Conservation (phyloP, 23 tunicate genomes). For the Styela plicata region DNA sequence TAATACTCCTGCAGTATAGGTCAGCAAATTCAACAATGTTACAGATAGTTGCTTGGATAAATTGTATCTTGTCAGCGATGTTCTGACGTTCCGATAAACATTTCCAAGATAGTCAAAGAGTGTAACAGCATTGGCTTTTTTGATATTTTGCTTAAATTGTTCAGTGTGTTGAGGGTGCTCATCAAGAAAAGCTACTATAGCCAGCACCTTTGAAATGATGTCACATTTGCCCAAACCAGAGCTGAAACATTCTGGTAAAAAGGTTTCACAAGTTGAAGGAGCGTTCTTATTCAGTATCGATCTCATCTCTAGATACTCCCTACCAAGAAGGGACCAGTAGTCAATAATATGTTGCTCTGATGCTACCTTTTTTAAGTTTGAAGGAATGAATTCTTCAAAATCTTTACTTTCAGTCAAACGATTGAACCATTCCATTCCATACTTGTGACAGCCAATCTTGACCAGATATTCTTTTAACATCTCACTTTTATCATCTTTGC, state of each 20-base stretch:
- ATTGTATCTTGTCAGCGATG: background rate
- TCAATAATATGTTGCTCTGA: background rate
- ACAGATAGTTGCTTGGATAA: background rate
- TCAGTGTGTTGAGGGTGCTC: background rate
- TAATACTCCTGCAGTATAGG: background rate
- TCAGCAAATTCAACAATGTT: background rate
- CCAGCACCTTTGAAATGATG: background rate
- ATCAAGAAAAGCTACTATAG: background rate
- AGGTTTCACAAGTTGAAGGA: background rate
- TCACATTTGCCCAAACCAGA: background rate
- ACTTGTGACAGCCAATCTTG: conserved; percentile 12
- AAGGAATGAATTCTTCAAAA: conserved; percentile 1
- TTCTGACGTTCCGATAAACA: background rate
- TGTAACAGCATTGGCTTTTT: background rate
- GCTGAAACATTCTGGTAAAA: background rate
- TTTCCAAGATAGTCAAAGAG: background rate
- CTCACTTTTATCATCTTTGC: background rate
- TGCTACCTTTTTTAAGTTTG: background rate
- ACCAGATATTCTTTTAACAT: background rate
- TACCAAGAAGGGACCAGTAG: conserved; percentile 14
- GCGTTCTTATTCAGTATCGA: background rate
- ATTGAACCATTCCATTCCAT: conserved; percentile 24
- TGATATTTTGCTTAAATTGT: background rate
- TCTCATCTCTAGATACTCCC: background rate
- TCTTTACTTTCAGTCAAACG: background rate